Base-by-base conservation (phyloP, 2,797 vertebrate genomes). In the Mormyrus hasselquistii region DNA sequence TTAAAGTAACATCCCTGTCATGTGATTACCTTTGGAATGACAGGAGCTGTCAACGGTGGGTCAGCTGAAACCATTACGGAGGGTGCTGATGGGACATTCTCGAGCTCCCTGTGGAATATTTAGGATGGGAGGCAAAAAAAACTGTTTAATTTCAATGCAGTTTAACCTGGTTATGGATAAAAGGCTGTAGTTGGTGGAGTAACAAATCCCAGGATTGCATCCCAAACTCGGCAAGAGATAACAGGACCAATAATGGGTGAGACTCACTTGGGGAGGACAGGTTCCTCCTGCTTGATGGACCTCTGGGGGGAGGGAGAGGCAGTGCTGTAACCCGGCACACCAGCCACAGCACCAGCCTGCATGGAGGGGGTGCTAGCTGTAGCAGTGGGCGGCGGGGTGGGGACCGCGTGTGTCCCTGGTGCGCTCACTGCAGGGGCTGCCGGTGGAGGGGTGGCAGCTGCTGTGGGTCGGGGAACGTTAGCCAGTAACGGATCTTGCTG, bases 401-500 rank as follows among this genome's bases (percentile, higher is more conserved):
- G 96, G 0, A 94, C 93, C 34, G 95, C 91, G 0, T 59, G 86
- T n/a, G 86, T 87, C 55, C 86, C 86, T 87, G 0, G 94, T 91
- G 4, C 90, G 55, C 47, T 92, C 87, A 16, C 92, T 88, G 83
- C 96, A 93, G 57, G 91, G 38, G 94, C 92, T 49, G 95, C 89
- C 76, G 94, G 94, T 0, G 93, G 88, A 3, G 95, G 94, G 0
- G 94, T 94, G 52, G 95, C 95, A 25, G 95, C 94, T 41, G 95
- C 88, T 0, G 96, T 93, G 34, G 96, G 89, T 86, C 10, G 87
- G 2, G 84, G 88, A 65, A 90, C 50, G 50, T 92, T 91, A 14
- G 92, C 94, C 90, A 96, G 94, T 0, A 97, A 94, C 10, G 97
- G 98, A 86, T 99, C 98, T 88, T 98, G 97, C 92, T 98, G 97